Conservation (phyloP, 2,888 invertebrate species). For the Andrena dorsata region DNA sequence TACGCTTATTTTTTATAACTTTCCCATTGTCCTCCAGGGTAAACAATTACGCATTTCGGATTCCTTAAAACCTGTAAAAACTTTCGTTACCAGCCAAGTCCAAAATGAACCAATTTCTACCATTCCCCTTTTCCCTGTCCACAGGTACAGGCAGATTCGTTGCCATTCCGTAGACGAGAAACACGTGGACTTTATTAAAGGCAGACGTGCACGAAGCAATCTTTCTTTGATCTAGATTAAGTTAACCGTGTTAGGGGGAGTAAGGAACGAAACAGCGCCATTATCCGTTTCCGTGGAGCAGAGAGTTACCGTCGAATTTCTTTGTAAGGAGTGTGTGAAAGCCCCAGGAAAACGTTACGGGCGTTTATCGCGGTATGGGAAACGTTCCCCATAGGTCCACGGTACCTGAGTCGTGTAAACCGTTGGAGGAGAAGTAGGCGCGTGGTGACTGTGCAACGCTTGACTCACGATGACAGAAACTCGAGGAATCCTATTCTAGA, state of each 20-base stretch:
- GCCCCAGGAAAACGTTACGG: constrained; percentile 5
- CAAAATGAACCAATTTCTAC: no score
- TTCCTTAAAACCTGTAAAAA: no score
- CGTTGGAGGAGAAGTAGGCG: neutral
- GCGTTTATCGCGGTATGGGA: constrained; percentile 21
- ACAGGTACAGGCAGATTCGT: no score
- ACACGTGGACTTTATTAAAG: neutral
- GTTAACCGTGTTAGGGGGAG: constrained; percentile 14
- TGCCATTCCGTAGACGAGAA: neutral
- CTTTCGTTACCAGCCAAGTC: no score
- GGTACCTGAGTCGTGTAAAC: neutral
- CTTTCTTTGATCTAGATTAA: constrained; percentile 19
- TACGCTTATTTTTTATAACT: no score
- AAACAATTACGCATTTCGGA: no score
- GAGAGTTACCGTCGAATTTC: constrained; percentile 6
- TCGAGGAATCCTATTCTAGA: neutral
- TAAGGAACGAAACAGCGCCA: neutral
- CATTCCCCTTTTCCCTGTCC: no score
- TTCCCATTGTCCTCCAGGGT: no score
- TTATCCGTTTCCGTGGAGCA: neutral
- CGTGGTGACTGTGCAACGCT: no score
- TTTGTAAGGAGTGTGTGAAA: constrained; percentile 15
- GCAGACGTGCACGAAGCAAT: neutral
- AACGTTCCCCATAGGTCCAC: neutral
- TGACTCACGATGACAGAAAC: constrained; percentile 8